A percentile compares a stretch with the other conserved stretches of the same genome.
These are phyloP conservation scores for Anthonomus grandis DNA, from an alignment of 1,140 invertebrate genomes.

Conservation along the genomic window DNA sequence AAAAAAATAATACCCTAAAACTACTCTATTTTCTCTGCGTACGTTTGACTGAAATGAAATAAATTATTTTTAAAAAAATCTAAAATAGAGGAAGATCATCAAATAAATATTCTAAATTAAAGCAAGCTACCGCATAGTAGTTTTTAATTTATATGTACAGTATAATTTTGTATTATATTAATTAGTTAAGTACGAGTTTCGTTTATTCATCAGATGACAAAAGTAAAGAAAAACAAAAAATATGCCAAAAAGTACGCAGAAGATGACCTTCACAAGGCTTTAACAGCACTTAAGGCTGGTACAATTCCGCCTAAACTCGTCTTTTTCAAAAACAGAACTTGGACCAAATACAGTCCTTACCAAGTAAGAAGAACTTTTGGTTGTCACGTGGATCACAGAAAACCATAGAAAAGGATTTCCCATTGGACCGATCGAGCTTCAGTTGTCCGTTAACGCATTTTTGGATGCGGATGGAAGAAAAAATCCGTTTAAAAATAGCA, in stretches of 20 bases:
- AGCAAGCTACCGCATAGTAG: too few relatives aligned
- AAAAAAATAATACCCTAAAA: too few relatives aligned
- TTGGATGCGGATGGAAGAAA: background rate
- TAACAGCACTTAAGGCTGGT: background rate
- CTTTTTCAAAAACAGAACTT: background rate
- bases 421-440: background rate
- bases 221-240: too few relatives aligned
- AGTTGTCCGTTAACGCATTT: background rate
- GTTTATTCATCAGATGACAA: too few relatives aligned
- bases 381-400: background rate
- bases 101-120: too few relatives aligned
- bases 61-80: too few relatives aligned
- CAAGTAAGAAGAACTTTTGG: background rate
- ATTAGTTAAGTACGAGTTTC: too few relatives aligned
- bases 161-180: too few relatives aligned
- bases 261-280: background rate
- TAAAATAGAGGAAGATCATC: too few relatives aligned
- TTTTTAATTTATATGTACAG: too few relatives aligned
- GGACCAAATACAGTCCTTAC: background rate
- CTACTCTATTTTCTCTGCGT: too few relatives aligned
- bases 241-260: background rate
- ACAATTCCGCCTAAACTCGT: background rate
- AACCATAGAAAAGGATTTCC: background rate
- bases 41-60: too few relatives aligned
- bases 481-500: background rate